Evolutionary conservation across 2,797 vertebrate species (phyloP).

Genomic region (Acipenser oxyrinchus): DNA sequence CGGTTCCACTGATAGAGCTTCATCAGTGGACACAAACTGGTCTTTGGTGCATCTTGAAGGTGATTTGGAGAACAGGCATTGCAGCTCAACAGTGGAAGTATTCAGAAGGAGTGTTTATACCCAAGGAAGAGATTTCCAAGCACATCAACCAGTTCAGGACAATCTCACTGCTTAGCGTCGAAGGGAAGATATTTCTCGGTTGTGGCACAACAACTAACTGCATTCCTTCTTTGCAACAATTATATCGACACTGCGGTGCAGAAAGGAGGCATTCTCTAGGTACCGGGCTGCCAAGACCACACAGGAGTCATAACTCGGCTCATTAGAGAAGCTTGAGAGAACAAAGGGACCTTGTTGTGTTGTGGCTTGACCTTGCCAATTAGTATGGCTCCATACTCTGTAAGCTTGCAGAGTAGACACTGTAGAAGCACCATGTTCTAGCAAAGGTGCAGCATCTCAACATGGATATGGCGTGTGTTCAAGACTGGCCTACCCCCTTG

Average conservation of each 20-base stretch:
- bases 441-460: not conserved
- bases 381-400: not conserved
- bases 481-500: too few species aligned
- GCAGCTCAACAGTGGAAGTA: constrained; percentile 6
- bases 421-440: not conserved
- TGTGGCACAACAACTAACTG: not conserved
- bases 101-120: constrained; percentile 6
- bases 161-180: not conserved
- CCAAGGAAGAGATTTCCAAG: constrained; percentile 8
- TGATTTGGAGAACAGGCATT: constrained; percentile 10
- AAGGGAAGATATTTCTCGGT: constrained; percentile 14
- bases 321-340: not conserved
- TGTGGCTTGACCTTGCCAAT: constrained; percentile 5
- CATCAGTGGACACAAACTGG: too few species aligned
- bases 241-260: not conserved
- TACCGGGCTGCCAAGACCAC: not conserved
- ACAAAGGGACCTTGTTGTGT: not conserved
- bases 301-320: constrained; percentile 5
- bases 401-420: not conserved
- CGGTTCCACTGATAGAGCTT: too few species aligned
- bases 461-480: too few species aligned
- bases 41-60: constrained; percentile 7
- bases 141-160: constrained; percentile 4
- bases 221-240: not conserved
- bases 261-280: not conserved